phyloP scores from a whole-genome alignment of 2,797 vertebrate genomes.

The Allobates femoralis region DNA sequence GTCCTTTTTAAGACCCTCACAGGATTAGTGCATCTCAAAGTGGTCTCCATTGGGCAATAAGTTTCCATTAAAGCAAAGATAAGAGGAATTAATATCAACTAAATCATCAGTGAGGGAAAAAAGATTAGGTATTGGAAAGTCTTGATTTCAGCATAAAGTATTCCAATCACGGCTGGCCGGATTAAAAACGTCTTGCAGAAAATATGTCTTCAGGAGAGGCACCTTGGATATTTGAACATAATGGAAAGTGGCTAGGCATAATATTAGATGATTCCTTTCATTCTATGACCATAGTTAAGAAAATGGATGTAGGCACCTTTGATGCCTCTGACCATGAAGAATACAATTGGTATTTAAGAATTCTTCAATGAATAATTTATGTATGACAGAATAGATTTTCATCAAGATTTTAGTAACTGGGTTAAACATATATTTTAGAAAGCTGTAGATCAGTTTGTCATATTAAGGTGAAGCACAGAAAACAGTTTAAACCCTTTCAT shows the following conservation, averaged over 20 bases:
- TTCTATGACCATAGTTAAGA: constrained; percentile 26
- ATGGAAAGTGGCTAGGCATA: constrained; percentile 56
- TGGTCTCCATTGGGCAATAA: too few relatives aligned
- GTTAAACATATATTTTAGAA: background rate
- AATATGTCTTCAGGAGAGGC: constrained; percentile 17
- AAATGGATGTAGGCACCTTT: constrained; percentile 15
- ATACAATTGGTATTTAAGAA: constrained; percentile 44
- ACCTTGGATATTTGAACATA: constrained; percentile 54
- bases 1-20: too few relatives aligned
- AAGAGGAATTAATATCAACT: too few relatives aligned
- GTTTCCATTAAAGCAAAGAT: too few relatives aligned
- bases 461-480: background rate
- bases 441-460: background rate
- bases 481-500: too few relatives aligned
- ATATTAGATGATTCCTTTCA: constrained; percentile 46
- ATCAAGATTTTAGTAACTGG: constrained; percentile 4
- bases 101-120: too few relatives aligned
- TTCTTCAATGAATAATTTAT: constrained; percentile 39
- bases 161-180: constrained; percentile 23
- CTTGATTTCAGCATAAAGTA: background rate
- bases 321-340: constrained; percentile 41
- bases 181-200: background rate
- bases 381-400: constrained; percentile 11
- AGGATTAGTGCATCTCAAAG: too few relatives aligned
- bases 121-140: too few relatives aligned